Evolutionary conservation across 2,797 vertebrate species (phyloP).

Genomic region (Synaphobranchus kaupii): DNA sequence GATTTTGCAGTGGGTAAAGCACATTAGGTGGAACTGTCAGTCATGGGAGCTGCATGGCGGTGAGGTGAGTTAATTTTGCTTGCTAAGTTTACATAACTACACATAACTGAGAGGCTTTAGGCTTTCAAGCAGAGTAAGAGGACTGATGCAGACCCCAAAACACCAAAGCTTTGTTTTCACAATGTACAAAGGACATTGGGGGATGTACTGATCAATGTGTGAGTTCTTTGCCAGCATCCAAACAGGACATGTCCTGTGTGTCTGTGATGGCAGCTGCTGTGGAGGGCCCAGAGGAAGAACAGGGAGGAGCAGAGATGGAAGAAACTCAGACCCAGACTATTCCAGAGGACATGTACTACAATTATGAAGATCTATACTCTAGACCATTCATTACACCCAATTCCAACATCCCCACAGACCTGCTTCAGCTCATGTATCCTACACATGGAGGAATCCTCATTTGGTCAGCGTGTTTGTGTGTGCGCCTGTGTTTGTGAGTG

Average conservation of each 20-base stretch:
- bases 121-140: not conserved
- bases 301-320: constrained; percentile 24
- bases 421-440: constrained; percentile 90
- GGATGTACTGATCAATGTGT: not conserved
- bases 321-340: constrained; percentile 52
- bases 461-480: not conserved
- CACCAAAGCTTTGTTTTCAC: not conserved
- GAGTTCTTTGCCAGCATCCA: not conserved
- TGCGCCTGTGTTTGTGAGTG: not conserved
- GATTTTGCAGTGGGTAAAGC: no score
- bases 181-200: not conserved
- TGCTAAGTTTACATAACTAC: not conserved
- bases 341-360: constrained; percentile 72
- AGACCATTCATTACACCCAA: constrained; percentile 70
- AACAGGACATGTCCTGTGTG: not conserved
- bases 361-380: constrained; percentile 74
- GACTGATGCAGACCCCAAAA: not conserved
- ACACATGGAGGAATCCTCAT: not conserved
- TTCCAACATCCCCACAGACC: constrained; percentile 75
- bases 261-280: not conserved
- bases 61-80: no score
- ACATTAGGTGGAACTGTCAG: no score
- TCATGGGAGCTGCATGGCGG: no score
- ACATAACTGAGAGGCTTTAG: not conserved
- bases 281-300: constrained; percentile 13